These are phyloP conservation scores for Artemia sinica DNA, from an alignment of 2,888 invertebrate genomes.

Conservation along the genomic window DNA sequence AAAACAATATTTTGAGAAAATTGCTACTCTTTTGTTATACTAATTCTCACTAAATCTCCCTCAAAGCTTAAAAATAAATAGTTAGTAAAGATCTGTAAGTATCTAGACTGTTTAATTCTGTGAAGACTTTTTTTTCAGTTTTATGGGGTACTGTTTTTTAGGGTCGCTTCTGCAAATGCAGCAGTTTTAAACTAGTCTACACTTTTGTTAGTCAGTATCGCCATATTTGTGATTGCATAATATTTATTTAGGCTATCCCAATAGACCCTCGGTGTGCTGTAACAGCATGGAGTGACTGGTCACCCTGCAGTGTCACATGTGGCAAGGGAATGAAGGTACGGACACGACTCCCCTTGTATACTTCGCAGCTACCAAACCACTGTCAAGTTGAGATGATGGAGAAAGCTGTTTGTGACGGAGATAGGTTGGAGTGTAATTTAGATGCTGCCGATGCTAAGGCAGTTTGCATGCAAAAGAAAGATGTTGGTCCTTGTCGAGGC, in stretches of 20 bases:
- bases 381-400: conserved; percentile 40
- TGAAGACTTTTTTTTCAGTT: no score
- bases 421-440: conserved; percentile 30
- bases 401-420: conserved; percentile 36
- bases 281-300: conserved; percentile 60
- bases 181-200: no score
- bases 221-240: no score
- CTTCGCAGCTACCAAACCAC: conserved; percentile 43
- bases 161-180: no score
- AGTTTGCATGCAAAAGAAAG: conserved; percentile 59
- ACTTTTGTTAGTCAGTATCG: no score
- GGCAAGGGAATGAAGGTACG: conserved; percentile 52
- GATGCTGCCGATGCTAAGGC: conserved; percentile 50
- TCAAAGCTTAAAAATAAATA: no score
- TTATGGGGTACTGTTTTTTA: no score
- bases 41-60: no score
- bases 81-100: no score
- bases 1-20: no score
- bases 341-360: conserved; percentile 39
- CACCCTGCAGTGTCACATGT: conserved; percentile 58
- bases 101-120: no score
- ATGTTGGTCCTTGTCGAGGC: conserved; percentile 72
- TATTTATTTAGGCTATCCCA: conserved; percentile 26
- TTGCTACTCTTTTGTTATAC: no score
- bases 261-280: conserved; percentile 43